phyloP scores from a whole-genome alignment of 2,797 vertebrate genomes.

The Myotis pilosus region DNA sequence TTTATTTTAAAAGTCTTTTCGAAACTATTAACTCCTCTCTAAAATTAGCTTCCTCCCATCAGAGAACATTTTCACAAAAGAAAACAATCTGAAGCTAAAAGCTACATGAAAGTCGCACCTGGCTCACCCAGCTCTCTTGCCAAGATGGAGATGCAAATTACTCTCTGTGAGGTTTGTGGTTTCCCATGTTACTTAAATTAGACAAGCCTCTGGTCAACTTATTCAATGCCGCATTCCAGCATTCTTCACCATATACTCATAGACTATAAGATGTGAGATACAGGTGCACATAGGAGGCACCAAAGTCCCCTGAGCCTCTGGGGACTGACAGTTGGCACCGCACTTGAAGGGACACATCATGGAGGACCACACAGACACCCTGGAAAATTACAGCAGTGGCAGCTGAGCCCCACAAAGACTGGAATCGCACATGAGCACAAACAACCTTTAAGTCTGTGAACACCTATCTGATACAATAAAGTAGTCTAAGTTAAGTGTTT shows the following conservation, averaged over 20 bases:
- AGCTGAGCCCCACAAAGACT: not conserved
- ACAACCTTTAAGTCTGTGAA: fast-evolving
- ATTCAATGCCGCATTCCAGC: not conserved
- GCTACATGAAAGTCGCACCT: conserved; percentile 40
- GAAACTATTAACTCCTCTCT: not conserved
- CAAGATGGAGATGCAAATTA: not conserved
- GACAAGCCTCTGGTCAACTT: not conserved
- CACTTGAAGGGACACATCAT: no score
- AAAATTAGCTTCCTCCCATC: not conserved
- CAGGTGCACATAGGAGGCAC: fast-evolving
- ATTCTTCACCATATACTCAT: fast-evolving
- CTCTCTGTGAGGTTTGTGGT: not conserved
- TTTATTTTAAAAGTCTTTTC: not conserved
- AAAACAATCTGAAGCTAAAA: not conserved
- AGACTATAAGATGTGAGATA: not conserved
- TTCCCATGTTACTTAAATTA: conserved; percentile 44
- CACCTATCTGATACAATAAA: fast-evolving
- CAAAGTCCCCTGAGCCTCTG: no score
- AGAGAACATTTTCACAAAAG: not conserved
- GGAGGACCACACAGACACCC: not conserved
- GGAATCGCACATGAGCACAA: not conserved
- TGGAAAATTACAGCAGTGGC: not conserved
- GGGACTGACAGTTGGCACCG: no score
- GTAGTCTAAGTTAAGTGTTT: not conserved
- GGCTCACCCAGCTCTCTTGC: not conserved